phyloP scores from a whole-genome alignment of 2,113 vertebrate species.

The Periophthalmus modestus region DNA sequence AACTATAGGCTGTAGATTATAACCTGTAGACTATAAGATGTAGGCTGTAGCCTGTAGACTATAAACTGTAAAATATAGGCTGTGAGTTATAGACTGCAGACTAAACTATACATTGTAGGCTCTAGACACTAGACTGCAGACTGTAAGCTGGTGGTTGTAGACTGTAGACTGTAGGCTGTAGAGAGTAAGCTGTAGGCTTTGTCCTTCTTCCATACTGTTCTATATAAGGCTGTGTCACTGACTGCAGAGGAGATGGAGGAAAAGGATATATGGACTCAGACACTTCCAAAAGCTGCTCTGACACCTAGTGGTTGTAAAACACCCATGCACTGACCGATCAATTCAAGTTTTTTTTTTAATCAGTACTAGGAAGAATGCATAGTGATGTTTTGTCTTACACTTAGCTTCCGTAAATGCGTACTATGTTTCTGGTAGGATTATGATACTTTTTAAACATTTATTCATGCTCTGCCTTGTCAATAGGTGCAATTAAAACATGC shows the following conservation, averaged over 20 bases:
- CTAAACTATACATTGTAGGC: not conserved
- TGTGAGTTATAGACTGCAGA: no score
- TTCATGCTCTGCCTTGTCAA: no score
- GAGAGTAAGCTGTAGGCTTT: constrained; percentile 24
- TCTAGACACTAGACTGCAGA: no score
- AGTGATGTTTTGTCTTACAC: not conserved
- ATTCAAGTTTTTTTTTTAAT: not conserved
- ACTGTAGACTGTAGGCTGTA: no score
- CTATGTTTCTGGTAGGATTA: not conserved
- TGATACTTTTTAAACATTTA: no score
- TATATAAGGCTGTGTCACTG: constrained; percentile 47
- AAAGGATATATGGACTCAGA: constrained; percentile 20
- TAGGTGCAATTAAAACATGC: no score
- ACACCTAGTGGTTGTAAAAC: constrained; percentile 65
- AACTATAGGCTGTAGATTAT: no score
- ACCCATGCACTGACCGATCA: not conserved
- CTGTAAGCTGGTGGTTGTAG: no score
- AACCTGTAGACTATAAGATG: not conserved
- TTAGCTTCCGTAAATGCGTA: no score
- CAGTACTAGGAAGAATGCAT: not conserved
- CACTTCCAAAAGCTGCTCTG: constrained; percentile 48
- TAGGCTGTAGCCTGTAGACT: no score
- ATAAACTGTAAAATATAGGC: no score
- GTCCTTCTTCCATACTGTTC: constrained; percentile 46
- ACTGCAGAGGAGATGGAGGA: constrained; percentile 58